phyloP scores from a whole-genome alignment of 2,797 vertebrate genomes.

The Poeciliopsis paucimaculata region DNA sequence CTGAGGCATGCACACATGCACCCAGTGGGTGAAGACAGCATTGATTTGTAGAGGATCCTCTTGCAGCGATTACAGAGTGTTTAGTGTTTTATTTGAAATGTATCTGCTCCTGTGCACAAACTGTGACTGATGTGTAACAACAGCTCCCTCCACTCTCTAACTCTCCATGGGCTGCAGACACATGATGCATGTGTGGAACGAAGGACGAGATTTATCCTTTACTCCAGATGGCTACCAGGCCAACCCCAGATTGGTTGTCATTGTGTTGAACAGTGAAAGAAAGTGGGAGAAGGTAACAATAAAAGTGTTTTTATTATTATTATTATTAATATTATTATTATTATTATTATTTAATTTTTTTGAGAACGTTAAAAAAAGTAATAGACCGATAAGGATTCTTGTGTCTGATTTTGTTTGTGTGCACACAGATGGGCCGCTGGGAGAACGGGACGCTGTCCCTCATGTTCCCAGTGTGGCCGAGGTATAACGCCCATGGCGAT shows the following conservation, averaged over 20 bases:
- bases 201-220: slow-evolving; percentile 94
- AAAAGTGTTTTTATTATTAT: neutral
- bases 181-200: slow-evolving; percentile 95
- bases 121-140: slow-evolving; percentile 46
- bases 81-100: slow-evolving; percentile 68
- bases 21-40: slow-evolving; percentile 59
- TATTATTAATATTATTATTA: too few relatives aligned
- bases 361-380: slow-evolving; percentile 41
- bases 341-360: slow-evolving; percentile 1
- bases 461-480: slow-evolving; percentile 95
- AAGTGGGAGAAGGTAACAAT: slow-evolving; percentile 93
- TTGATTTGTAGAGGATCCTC: slow-evolving; percentile 71
- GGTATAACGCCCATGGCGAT: slow-evolving; percentile 93
- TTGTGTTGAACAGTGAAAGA: slow-evolving; percentile 91
- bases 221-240: slow-evolving; percentile 96
- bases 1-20: slow-evolving; percentile 33
- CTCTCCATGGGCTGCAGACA: slow-evolving; percentile 82
- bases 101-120: slow-evolving; percentile 51
- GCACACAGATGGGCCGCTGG: slow-evolving; percentile 92
- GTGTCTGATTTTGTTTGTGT: slow-evolving; percentile 31
- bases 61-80: slow-evolving; percentile 66
- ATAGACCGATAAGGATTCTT: slow-evolving; percentile 20
- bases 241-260: slow-evolving; percentile 94
- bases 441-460: slow-evolving; percentile 91
- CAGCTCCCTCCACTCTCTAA: slow-evolving; percentile 33